Base-by-base conservation (phyloP, 2,113 vertebrate genomes). In the Riparia riparia region DNA sequence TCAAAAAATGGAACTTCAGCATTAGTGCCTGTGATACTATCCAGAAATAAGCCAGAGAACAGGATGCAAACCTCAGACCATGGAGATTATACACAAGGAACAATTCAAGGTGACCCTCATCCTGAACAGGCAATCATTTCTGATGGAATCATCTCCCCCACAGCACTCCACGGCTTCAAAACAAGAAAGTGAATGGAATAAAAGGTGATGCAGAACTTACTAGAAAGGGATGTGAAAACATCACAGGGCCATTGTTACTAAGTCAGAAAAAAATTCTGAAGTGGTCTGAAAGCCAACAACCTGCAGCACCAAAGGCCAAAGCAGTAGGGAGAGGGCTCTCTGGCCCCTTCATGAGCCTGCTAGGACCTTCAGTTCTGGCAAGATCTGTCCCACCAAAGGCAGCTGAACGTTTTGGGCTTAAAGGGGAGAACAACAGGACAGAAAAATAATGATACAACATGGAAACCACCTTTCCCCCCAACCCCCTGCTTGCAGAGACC, bases 301-400 rank as follows among this genome's bases (percentile, higher is more conserved):
- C 6, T 76, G 34, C 12, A 80, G 32, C 32, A 58, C 7, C 17
- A 37, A 86, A 66, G 24, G 39, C 21, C 63, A 49, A 28, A 56
- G 29, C 4, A 42, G 24, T 21, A 37, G 44, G 21, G 12, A 76
- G 6, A 37, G 17, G 8, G 25, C 14, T 63, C 22, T 13, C 22
- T 34, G 19, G 24, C 5, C 44, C 15, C 25, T 47, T n/a, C 49
- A 20, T 0, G 0, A 56, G 17, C 15, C 58, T 64, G 28, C 21
- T 20, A 14, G 44, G 41, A 51, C 17, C 22, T 76, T 41, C 24
- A 47, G 19, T 22, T 92, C n/a, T 50, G 69, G 41, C 13, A 77
- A 65, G 9, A 56, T 29, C 28, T 56, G 72, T 76, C 49, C n/a
- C 41, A 64, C 25, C 19, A 25, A 24, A 25, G 76, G 20, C 39